Evolutionary conservation across 1,140 invertebrate genomes (phyloP).

Genomic region (Metopolophium dirhodum): DNA sequence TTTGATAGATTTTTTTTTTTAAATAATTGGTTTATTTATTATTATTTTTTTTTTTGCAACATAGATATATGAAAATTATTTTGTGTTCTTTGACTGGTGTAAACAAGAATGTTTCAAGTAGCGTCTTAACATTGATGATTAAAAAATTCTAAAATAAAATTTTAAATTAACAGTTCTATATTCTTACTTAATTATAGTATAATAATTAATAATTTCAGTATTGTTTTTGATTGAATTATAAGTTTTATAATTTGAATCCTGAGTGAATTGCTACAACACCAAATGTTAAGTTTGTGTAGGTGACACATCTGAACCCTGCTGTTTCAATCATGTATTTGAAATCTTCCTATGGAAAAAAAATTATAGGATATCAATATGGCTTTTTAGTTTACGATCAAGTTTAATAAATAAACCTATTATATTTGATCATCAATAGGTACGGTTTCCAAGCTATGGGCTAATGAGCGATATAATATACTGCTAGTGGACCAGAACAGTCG

Average conservation of each 20-base stretch:
- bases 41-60: slow-evolving; percentile 47
- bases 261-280: slow-evolving; percentile 93
- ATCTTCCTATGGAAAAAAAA: slow-evolving; percentile 72
- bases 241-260: slow-evolving; percentile 80
- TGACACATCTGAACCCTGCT: slow-evolving; percentile 85
- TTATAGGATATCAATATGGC: background rate
- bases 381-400: background rate
- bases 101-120: slow-evolving; percentile 57
- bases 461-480: too few species aligned
- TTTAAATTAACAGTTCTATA: slow-evolving; percentile 56
- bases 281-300: slow-evolving; percentile 88
- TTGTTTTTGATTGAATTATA: slow-evolving; percentile 39
- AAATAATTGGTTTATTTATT: slow-evolving; percentile 50
- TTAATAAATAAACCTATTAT: background rate
- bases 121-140: slow-evolving; percentile 55
- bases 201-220: slow-evolving; percentile 47
- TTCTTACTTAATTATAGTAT: slow-evolving; percentile 50
- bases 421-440: too few species aligned
- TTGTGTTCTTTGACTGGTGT: slow-evolving; percentile 54
- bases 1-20: slow-evolving; percentile 53
- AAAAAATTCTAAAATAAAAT: slow-evolving; percentile 55
- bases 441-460: too few species aligned
- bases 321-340: slow-evolving; percentile 87
- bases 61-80: slow-evolving; percentile 31
- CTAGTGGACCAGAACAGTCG: too few species aligned